These are phyloP conservation scores for Rhynchomys soricoides DNA, from an alignment of 2,113 vertebrate species.

Conservation along the genomic window DNA sequence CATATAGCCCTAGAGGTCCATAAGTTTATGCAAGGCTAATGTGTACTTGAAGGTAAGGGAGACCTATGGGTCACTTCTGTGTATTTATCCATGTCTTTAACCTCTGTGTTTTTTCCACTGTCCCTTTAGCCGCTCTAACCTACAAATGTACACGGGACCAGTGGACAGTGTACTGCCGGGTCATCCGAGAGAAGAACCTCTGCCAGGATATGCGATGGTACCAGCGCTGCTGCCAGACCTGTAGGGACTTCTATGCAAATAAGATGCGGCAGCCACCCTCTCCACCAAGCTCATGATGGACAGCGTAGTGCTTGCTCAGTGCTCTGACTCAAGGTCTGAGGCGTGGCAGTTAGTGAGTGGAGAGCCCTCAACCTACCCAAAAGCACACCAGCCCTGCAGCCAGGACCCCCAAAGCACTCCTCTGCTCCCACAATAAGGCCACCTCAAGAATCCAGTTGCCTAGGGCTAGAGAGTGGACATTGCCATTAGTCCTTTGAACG, in stretches of 20 bases:
- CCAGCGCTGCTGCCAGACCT: conserved; percentile 97
- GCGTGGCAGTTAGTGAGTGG: conserved; percentile 77
- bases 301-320: accelerated
- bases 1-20: not conserved
- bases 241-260: conserved; percentile 96
- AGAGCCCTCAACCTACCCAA: not conserved
- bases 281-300: conserved; percentile 82
- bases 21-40: accelerated
- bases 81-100: not conserved
- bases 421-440: conserved; percentile 55
- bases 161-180: conserved; percentile 96
- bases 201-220: conserved; percentile 99
- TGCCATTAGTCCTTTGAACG: conserved; percentile 73
- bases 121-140: conserved; percentile 92
- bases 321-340: conserved; percentile 34
- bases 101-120: not conserved
- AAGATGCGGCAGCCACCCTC: conserved; percentile 88
- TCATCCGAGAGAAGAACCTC: conserved; percentile 95
- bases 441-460: conserved; percentile 76
- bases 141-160: conserved; percentile 96
- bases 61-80: not conserved
- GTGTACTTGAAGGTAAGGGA: accelerated
- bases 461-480: conserved; percentile 15
- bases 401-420: not conserved
- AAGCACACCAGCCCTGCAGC: not conserved